Evolutionary conservation across 1,140 invertebrate genomes (phyloP).

Genomic region (Bombus superbus): DNA sequence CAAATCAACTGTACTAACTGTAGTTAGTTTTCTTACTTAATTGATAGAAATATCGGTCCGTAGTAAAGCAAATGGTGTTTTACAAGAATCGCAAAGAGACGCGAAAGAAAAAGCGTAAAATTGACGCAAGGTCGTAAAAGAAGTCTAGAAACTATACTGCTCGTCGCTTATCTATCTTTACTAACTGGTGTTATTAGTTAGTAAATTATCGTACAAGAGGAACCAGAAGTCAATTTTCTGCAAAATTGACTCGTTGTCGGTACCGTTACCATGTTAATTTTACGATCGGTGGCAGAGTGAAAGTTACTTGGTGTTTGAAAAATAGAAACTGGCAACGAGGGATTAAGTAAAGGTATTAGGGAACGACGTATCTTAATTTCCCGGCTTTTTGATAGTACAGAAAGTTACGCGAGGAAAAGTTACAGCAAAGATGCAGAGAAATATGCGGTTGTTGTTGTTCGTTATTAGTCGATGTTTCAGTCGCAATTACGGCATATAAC

Average conservation of each 20-base stretch:
- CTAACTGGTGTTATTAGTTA: not conserved
- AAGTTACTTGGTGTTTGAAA: not conserved
- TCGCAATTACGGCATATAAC: not conserved
- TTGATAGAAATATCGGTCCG: too few species aligned
- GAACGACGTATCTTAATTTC: conserved; percentile 19
- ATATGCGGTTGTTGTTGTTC: not conserved
- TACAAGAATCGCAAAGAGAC: too few species aligned
- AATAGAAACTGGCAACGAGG: not conserved
- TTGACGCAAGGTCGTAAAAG: too few species aligned
- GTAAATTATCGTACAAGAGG: not conserved
- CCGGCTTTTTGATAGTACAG: not conserved
- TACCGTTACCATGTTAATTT: not conserved
- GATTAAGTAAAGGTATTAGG: too few species aligned
- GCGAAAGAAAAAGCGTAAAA: too few species aligned
- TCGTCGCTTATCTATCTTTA: too few species aligned
- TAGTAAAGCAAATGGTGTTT: too few species aligned
- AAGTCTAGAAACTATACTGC: too few species aligned
- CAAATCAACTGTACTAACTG: too few species aligned
- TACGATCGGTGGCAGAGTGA: not conserved
- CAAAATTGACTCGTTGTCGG: not conserved
- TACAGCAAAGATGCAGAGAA: rapidly evolving
- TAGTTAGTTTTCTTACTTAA: too few species aligned
- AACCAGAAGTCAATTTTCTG: not conserved
- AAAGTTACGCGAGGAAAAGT: not conserved
- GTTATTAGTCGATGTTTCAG: not conserved